Percentiles rank a stretch among this genome's conserved stretches.
Evolutionary conservation across 2,888 invertebrate species (phyloP).

Genomic region (Gasteruption jaculator): DNA sequence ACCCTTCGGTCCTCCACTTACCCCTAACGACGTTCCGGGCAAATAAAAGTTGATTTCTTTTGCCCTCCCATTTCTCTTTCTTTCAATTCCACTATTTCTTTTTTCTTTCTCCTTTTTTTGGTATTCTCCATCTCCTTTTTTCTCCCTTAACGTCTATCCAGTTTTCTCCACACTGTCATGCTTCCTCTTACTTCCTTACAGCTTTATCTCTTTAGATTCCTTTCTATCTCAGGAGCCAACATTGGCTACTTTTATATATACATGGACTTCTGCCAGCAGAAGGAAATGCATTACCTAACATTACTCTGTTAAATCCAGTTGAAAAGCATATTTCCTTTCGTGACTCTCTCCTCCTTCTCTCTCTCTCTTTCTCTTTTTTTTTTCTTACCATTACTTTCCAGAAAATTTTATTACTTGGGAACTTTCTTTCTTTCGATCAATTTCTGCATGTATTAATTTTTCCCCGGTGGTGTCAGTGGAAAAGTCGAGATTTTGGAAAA

Average conservation of each 20-base stretch:
- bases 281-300: slow-evolving; percentile 24
- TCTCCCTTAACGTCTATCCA: slow-evolving; percentile 9
- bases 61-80: neutral
- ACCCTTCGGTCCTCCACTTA: slow-evolving; percentile 38
- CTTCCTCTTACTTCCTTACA: slow-evolving; percentile 16
- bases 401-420: too few relatives aligned
- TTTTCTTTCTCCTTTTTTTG: slow-evolving; percentile 1
- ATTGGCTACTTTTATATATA: slow-evolving; percentile 20
- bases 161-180: slow-evolving; percentile 11
- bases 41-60: slow-evolving; percentile 42
- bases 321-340: too few relatives aligned
- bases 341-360: neutral
- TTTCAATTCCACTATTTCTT: slow-evolving; percentile 4
- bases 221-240: slow-evolving; percentile 32
- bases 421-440: too few relatives aligned
- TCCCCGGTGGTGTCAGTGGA: too few relatives aligned
- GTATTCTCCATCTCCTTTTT: too few relatives aligned
- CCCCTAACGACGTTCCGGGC: slow-evolving; percentile 40
- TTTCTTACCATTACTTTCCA: too few relatives aligned
- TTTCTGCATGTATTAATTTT: too few relatives aligned
- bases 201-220: slow-evolving; percentile 33
- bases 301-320: too few relatives aligned
- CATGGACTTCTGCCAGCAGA: slow-evolving; percentile 22
- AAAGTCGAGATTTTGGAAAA: too few relatives aligned
- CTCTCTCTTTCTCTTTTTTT: neutral